Evolutionary conservation across 2,113 vertebrate species (phyloP), one percentile per base, ranked within the genome.

Genomic region (Thomomys bottae): DNA sequence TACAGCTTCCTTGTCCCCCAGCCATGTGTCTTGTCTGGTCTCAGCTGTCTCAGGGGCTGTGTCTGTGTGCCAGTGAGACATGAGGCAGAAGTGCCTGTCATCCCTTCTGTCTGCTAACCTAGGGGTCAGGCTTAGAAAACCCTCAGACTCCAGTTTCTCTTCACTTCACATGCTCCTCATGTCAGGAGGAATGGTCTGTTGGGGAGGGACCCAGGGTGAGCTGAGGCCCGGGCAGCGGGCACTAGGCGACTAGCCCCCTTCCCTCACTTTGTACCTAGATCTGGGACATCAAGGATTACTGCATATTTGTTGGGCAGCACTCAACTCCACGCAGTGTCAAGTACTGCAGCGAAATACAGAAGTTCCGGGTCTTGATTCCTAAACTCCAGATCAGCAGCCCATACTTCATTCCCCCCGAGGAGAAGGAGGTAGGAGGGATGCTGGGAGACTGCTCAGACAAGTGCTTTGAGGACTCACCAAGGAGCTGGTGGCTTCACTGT

Each of bases 201-300:
- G 83, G 61, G 73, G 77, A 36, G 45, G 82, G 70, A 20, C 18
- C 49, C 26, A 67, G 42, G 15, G 5, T n/a, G 40, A 83, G n/a
- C 3, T 34, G 14, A 40, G 66, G 7, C n/a, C 72, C 6, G 45
- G 61, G 26, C 36, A 54, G 7, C 21, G 24, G 28, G 23, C 42
- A 34, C n/a, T 28, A 45, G 88, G 21, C 36, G n/a, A 38, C 67
- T 95, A 71, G 95, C 63, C 24, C 42, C 49, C 64, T 2, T 8
- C 8, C 28, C 61, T 59, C 3, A 8, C 8, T 92, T 83, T 79
- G 36, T 75, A 59, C 66, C 83, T 96, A 98, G 97, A 95, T 98
- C 80, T 98, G 97, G 97, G 95, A 98, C 92, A 98, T 97, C 82
- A 94, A 96, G 75, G 75, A 95, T 64, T 98, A 97, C 73, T 97